phyloP scores from a whole-genome alignment of 2,113 vertebrate genomes.

The Montifringilla adamsi region DNA sequence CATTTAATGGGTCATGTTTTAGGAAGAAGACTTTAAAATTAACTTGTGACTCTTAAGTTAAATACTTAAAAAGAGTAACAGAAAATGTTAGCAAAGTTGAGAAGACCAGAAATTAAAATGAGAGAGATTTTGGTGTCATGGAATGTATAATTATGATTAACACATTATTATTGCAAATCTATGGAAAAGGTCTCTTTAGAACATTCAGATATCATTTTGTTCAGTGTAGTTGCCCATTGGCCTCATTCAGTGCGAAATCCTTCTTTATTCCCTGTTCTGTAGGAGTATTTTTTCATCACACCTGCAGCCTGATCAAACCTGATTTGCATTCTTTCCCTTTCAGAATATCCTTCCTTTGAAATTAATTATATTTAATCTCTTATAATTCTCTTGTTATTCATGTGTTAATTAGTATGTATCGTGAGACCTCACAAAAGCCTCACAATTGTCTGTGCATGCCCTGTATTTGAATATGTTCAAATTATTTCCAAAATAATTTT shows the following conservation, averaged over 20 bases:
- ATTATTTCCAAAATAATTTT: neutral
- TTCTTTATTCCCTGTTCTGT: neutral
- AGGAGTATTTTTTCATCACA: neutral
- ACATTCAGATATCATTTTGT: neutral
- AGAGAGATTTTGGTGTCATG: neutral
- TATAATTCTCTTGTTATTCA: conserved; percentile 15
- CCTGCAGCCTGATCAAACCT: conserved; percentile 1
- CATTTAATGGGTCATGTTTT: neutral
- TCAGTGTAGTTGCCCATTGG: neutral
- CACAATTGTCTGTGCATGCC: neutral
- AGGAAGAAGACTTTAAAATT: neutral
- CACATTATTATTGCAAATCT: neutral
- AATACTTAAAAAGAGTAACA: neutral
- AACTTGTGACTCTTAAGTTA: neutral
- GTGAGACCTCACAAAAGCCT: neutral
- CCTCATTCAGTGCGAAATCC: neutral
- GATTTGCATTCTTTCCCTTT: neutral
- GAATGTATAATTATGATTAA: neutral
- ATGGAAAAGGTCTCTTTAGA: neutral
- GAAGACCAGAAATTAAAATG: neutral
- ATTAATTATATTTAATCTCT: conserved; percentile 41
- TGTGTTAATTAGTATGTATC: conserved; percentile 28
- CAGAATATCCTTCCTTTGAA: conserved; percentile 18
- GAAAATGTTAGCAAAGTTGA: neutral
- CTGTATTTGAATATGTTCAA: neutral